These are phyloP conservation scores for Metacarcinus magister DNA, from an alignment of 2,888 invertebrate species.

Conservation along the genomic window DNA sequence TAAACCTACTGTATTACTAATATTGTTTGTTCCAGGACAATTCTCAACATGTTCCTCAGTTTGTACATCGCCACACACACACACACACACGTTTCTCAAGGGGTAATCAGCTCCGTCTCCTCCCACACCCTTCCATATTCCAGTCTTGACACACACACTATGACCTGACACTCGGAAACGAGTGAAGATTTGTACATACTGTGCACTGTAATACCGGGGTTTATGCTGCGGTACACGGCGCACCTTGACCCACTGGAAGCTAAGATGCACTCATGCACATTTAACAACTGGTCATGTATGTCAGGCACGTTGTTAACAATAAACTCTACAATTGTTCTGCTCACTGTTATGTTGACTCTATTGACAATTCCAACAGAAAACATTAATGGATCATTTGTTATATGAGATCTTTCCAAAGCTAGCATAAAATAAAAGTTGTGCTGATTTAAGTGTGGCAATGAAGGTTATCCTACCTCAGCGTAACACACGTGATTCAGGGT, in stretches of 20 bases:
- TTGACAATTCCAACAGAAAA: neutral
- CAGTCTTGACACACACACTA: neutral
- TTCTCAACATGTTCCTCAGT: no score
- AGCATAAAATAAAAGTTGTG: neutral
- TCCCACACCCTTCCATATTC: neutral
- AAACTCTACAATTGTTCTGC: neutral
- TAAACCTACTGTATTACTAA: no score
- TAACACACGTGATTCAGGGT: conserved; percentile 26
- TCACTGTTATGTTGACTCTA: neutral
- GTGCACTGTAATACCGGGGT: neutral
- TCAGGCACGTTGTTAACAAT: neutral
- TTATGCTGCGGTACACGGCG: neutral
- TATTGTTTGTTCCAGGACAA: neutral
- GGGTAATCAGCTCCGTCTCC: neutral
- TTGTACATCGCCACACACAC: no score
- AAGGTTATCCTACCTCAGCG: conserved; percentile 33
- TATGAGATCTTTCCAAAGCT: neutral
- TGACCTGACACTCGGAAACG: conserved; percentile 44
- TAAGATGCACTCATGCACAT: neutral
- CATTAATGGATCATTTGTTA: neutral
- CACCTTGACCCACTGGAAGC: neutral
- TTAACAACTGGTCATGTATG: neutral
- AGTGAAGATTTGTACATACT: conserved; percentile 14
- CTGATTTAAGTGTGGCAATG: no score
- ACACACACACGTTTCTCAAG: conserved; percentile 1